A percentile compares a stretch with the other conserved stretches of the same genome.
Conservation (phyloP, 1,140 invertebrate genomes). For the Schlechtendalia chinensis region DNA sequence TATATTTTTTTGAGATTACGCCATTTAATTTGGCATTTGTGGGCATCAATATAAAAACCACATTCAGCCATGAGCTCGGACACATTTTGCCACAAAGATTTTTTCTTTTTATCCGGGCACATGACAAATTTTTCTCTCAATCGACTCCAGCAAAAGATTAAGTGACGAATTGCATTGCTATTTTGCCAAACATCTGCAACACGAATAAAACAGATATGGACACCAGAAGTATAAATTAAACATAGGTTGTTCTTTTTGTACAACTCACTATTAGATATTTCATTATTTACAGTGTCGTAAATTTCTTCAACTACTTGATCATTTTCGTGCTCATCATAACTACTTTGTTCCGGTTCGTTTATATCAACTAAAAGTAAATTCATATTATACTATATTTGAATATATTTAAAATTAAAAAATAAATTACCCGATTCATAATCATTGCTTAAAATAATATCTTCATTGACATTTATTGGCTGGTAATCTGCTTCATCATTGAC, state of each 20-base stretch:
- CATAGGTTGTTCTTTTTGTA: neutral
- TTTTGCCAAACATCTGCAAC: constrained; percentile 1
- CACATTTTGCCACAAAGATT: neutral
- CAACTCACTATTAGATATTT: neutral
- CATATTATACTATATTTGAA: neutral
- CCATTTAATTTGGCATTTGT: constrained; percentile 18
- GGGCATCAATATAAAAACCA: constrained; percentile 29
- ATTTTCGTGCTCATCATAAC: neutral
- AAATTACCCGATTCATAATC: constrained; percentile 32
- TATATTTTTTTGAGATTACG: constrained; percentile 21
- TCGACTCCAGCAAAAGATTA: constrained; percentile 30
- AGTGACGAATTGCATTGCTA: neutral
- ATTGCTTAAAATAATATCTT: constrained; percentile 1
- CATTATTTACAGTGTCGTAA: neutral
- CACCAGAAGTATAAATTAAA: neutral
- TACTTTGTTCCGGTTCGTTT: constrained; percentile 6
- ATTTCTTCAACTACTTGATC: constrained; percentile 20
- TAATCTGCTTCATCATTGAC: constrained; percentile 13
- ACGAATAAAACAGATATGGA: neutral
- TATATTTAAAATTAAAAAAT: constrained; percentile 32
- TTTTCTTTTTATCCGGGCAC: neutral
- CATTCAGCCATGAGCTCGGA: neutral
- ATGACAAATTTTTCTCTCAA: constrained; percentile 20
- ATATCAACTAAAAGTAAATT: constrained; percentile 1
- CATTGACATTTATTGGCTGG: neutral